Conservation (phyloP, 2,113 vertebrate species). For the Paramormyrops kingsleyae region DNA sequence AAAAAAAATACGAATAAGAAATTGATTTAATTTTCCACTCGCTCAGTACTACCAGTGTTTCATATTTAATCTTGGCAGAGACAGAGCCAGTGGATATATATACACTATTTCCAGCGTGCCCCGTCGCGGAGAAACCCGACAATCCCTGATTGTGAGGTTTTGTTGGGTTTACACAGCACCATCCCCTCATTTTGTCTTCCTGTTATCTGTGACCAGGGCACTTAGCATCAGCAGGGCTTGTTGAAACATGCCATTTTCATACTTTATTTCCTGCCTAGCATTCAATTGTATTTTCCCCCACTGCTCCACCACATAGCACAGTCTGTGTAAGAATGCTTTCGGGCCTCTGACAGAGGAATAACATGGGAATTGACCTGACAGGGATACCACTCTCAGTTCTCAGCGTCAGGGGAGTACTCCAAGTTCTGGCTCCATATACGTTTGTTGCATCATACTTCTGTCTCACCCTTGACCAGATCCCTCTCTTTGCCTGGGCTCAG, state of each 20-base stretch:
- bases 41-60: conserved; percentile 35
- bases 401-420: not conserved
- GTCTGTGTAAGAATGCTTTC: not conserved
- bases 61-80: conserved; percentile 36
- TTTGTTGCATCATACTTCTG: not conserved
- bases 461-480: conserved; percentile 30
- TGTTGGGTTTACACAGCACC: not conserved
- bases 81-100: conserved; percentile 35
- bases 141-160: not conserved
- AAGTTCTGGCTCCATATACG: not conserved
- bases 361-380: not conserved
- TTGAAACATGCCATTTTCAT: not conserved
- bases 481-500: conserved; percentile 6
- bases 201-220: not conserved
- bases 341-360: not conserved
- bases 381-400: not conserved
- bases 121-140: not conserved
- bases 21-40: conserved; percentile 15
- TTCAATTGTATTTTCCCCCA: not conserved
- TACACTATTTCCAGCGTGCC: conserved; percentile 44
- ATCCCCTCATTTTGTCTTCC: not conserved
- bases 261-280: not conserved
- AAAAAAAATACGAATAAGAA: not conserved
- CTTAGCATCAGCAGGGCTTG: not conserved
- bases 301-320: not conserved